Percentiles rank a stretch among this genome's conserved stretches.
Conservation (phyloP, 1,140 invertebrate genomes). For the Trypoxylus dichotomus region DNA sequence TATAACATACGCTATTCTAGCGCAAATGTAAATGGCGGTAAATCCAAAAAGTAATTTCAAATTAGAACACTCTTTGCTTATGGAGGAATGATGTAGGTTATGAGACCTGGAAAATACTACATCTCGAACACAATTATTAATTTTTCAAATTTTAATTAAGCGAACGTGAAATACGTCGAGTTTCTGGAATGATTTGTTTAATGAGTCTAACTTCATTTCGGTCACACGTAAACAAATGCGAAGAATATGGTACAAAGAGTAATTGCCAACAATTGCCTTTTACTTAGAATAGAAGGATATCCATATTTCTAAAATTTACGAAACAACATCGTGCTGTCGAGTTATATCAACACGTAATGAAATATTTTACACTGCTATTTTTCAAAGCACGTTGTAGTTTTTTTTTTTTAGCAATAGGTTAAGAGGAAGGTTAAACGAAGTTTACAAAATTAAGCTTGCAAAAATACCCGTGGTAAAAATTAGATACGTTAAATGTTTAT, state of each 20-base stretch:
- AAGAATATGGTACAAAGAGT: not conserved
- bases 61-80: no score
- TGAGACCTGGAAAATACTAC: no score
- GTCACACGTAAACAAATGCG: not conserved
- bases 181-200: not conserved
- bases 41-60: no score
- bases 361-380: not conserved
- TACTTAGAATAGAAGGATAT: not conserved
- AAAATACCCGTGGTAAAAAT: no score
- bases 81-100: no score
- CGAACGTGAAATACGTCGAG: not conserved
- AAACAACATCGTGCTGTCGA: not conserved
- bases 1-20: no score
- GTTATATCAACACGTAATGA: not conserved
- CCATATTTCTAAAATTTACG: not conserved
- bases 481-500: no score
- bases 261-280: conserved; percentile 2
- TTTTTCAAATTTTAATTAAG: not conserved
- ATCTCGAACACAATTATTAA: not conserved
- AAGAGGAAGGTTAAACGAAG: no score
- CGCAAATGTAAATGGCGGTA: no score
- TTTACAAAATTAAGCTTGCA: no score
- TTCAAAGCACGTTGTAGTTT: not conserved
- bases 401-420: no score
- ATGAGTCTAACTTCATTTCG: not conserved